Conservation (phyloP, 2,888 invertebrate species). For the Lutraria lutraria region DNA sequence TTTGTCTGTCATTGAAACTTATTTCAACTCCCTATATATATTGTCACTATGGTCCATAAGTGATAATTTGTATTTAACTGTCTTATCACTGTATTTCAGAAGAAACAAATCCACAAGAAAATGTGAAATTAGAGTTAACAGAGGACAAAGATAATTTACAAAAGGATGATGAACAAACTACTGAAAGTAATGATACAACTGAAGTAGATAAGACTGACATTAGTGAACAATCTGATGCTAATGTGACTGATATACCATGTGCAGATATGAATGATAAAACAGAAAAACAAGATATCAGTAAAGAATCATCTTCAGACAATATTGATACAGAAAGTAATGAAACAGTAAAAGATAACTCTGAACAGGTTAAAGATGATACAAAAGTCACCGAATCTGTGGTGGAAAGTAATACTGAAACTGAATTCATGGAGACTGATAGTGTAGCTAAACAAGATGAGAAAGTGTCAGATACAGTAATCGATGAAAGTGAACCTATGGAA, state of each 20-base stretch:
- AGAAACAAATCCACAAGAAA: not conserved
- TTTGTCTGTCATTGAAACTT: too few species aligned
- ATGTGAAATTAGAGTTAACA: not conserved
- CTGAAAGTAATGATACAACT: slow-evolving; percentile 5
- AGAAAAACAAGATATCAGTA: not conserved
- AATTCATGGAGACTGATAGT: slow-evolving; percentile 39
- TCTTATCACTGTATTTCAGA: not conserved
- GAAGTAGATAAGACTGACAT: not conserved
- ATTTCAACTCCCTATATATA: too few species aligned
- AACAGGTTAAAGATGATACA: not conserved
- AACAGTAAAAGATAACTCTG: not conserved
- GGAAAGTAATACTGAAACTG: slow-evolving; percentile 21
- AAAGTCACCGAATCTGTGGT: not conserved
- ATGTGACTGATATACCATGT: not conserved
- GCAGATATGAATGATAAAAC: not conserved
- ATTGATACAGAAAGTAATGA: not conserved
- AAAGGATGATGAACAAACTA: slow-evolving; percentile 12
- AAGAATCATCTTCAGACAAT: not conserved
- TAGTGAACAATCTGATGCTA: slow-evolving; percentile 10
- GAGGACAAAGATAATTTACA: not conserved
- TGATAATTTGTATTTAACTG: not conserved
- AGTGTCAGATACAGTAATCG: not conserved
- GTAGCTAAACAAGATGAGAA: slow-evolving; percentile 22
- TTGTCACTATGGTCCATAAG: not conserved
- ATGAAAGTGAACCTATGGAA: slow-evolving; percentile 54